These are phyloP conservation scores for Oryzias dopingdopingensis DNA, from an alignment of 2,797 vertebrate species.

Conservation along the genomic window DNA sequence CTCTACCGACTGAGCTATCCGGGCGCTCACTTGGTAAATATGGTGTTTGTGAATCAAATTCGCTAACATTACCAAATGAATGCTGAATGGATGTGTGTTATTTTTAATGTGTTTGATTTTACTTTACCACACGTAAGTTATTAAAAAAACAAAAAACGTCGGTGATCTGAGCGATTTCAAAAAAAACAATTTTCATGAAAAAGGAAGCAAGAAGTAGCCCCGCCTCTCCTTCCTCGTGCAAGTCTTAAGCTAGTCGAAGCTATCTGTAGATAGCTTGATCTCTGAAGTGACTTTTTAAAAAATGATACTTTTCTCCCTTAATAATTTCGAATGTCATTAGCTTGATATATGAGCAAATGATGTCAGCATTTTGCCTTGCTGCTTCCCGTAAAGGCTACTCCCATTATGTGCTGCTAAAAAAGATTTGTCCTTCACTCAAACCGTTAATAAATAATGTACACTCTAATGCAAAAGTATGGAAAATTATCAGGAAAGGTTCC, in stretches of 20 bases:
- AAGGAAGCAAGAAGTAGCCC: no score
- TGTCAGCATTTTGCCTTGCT: slow-evolving; percentile 11
- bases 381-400: slow-evolving; percentile 1
- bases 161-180: no score
- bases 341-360: neutral
- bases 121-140: no score
- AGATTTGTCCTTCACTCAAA: neutral
- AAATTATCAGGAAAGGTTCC: neutral
- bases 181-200: no score
- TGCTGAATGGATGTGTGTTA: no score
- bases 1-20: slow-evolving; percentile 94
- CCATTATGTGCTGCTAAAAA: neutral
- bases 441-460: neutral
- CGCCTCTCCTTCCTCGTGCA: no score
- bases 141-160: no score
- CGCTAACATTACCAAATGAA: rapidly evolving
- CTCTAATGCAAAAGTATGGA: neutral
- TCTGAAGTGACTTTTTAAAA: neutral
- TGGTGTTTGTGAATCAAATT: no score
- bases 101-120: no score
- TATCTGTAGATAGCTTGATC: rapidly evolving
- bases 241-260: no score
- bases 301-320: neutral
- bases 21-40: slow-evolving; percentile 50
- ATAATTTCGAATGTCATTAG: rapidly evolving